Conservation (phyloP, 2,113 vertebrate species). For the Ibidorhyncha struthersii region DNA sequence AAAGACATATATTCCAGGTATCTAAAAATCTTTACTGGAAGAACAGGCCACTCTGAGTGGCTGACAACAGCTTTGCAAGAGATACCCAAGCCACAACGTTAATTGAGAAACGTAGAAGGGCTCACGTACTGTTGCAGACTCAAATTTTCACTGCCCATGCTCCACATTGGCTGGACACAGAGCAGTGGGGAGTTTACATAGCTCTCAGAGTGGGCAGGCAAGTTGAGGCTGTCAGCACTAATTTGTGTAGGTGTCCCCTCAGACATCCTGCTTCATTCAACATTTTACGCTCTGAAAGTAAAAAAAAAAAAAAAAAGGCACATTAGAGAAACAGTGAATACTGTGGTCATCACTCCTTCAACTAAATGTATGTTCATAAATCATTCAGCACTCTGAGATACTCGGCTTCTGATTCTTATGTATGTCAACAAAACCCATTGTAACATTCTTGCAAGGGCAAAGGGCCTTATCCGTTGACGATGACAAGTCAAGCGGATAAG, state of each 20-base stretch:
- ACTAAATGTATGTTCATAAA: not conserved
- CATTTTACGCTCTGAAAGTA: not conserved
- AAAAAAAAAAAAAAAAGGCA: not conserved
- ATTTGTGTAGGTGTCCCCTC: not conserved
- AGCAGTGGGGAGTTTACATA: not conserved
- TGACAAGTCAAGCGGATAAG: not conserved
- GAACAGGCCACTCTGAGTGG: not conserved
- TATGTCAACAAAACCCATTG: not conserved
- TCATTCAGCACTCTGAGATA: not conserved
- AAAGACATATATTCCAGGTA: not conserved
- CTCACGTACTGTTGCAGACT: not conserved
- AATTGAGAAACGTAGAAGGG: not conserved
- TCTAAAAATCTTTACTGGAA: not conserved
- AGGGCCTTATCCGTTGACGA: not conserved
- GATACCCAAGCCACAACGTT: rapidly evolving
- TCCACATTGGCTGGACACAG: not conserved
- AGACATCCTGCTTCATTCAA: not conserved
- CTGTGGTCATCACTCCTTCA: not conserved
- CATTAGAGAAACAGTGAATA: not conserved
- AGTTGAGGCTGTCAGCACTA: not conserved
- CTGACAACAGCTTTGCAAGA: not conserved
- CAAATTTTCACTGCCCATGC: not conserved
- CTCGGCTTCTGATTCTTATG: not conserved
- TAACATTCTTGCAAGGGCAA: not conserved
- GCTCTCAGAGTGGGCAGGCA: not conserved